Evolutionary conservation across 2,797 vertebrate genomes (phyloP).

Genomic region (Phyllotis vaccarum): DNA sequence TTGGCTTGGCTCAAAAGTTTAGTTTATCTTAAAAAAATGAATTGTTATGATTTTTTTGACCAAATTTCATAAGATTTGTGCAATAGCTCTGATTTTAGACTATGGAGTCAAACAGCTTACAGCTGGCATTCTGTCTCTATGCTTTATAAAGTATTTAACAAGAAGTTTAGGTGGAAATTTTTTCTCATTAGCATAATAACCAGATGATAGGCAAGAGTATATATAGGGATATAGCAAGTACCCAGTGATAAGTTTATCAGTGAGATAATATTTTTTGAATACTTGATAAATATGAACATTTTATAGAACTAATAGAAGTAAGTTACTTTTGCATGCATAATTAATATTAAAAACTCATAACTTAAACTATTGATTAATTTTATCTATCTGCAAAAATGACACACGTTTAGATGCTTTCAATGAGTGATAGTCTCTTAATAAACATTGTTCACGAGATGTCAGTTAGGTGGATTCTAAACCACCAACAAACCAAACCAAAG

Average conservation of each 20-base stretch:
- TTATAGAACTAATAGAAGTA: background rate
- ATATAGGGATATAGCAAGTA: background rate
- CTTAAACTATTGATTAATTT: background rate
- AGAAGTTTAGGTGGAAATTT: background rate
- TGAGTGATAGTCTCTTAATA: background rate
- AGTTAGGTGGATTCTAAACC: slow-evolving; percentile 3
- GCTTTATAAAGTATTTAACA: background rate
- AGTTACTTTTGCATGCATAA: background rate
- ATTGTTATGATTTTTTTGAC: background rate
- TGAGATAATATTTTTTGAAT: background rate
- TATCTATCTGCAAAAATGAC: background rate
- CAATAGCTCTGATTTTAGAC: background rate
- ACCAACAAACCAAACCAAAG: background rate
- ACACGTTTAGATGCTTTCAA: background rate
- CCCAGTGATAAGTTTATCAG: background rate
- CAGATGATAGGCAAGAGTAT: background rate
- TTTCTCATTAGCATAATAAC: background rate
- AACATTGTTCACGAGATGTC: accelerated
- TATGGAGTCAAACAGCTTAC: background rate
- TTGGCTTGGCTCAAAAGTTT: background rate
- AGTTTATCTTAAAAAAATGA: background rate
- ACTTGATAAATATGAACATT: background rate
- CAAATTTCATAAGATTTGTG: background rate
- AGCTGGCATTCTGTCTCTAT: background rate
- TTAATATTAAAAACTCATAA: background rate